These are phyloP conservation scores for Ceratina calcarata DNA, from an alignment of 1,140 invertebrate species.

Conservation along the genomic window DNA sequence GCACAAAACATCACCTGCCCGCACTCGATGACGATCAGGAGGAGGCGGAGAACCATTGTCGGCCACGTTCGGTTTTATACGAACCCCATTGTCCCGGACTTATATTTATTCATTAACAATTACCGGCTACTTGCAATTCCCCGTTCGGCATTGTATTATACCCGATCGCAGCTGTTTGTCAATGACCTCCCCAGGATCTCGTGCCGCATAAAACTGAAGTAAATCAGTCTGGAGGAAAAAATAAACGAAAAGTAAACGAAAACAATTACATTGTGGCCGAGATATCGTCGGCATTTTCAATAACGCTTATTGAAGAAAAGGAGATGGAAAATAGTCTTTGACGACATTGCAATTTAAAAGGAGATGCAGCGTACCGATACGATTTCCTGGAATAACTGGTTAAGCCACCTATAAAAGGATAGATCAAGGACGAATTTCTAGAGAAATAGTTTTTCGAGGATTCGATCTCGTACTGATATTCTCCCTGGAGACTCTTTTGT, in stretches of 20 bases:
- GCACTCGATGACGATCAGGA: conserved; percentile 49
- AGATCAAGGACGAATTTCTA: conserved; percentile 67
- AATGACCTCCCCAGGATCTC: conserved; percentile 28
- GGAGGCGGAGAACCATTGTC: conserved; percentile 59
- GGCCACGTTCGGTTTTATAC: conserved; percentile 67
- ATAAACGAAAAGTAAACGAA: background rate
- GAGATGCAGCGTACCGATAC: conserved; percentile 49
- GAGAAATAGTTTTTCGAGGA: conserved; percentile 71
- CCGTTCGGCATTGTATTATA: conserved; percentile 30
- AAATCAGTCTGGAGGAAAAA: background rate
- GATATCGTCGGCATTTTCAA: background rate
- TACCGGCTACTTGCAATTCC: conserved; percentile 59
- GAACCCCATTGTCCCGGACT: conserved; percentile 63
- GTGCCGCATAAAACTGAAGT: conserved; percentile 42
- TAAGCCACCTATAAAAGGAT: conserved; percentile 72
- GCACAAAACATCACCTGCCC: conserved; percentile 66
- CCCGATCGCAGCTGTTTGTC: conserved; percentile 53
- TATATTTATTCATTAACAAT: conserved; percentile 75
- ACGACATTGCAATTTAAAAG: conserved; percentile 50
- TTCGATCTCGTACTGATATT: conserved; percentile 71
- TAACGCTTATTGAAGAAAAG: background rate
- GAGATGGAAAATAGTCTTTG: conserved; percentile 6
- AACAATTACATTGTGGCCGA: background rate
- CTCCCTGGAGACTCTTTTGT: conserved; percentile 67
- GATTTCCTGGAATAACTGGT: conserved; percentile 61